A percentile compares a stretch with the other conserved stretches of the same genome.
Evolutionary conservation across 2,113 vertebrate genomes (phyloP).

Genomic region (Chrysochloris asiatica): DNA sequence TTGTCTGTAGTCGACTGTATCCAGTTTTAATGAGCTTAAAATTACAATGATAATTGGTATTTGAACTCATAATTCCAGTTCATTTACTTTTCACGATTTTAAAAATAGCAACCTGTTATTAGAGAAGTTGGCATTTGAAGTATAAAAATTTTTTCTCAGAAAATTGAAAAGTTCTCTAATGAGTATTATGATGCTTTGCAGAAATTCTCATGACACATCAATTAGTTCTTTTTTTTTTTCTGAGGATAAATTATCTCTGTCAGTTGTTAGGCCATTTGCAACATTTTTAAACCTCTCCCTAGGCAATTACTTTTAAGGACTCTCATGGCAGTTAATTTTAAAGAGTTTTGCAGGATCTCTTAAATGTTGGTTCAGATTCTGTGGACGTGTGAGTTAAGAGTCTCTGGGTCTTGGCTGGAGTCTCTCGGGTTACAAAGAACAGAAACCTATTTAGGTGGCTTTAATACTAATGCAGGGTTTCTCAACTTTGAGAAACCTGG

Average conservation of each 20-base stretch:
- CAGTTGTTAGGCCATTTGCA: conserved; percentile 24
- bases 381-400: not conserved
- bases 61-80: conserved; percentile 52
- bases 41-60: conserved; percentile 37
- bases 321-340: not conserved
- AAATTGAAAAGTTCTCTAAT: not conserved
- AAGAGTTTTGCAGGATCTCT: not conserved
- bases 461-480: not conserved
- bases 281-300: not conserved
- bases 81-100: conserved; percentile 34
- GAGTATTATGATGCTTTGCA: not conserved
- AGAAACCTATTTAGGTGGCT: not conserved
- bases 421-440: not conserved
- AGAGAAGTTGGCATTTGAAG: conserved; percentile 15
- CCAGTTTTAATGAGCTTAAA: conserved; percentile 38
- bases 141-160: not conserved
- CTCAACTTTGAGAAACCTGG: not conserved
- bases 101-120: conserved; percentile 27
- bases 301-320: not conserved
- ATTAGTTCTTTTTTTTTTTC: not conserved
- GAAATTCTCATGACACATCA: conserved; percentile 34
- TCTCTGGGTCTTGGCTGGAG: not conserved
- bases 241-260: conserved; percentile 12
- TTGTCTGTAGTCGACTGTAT: not conserved
- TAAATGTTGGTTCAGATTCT: not conserved